Base-by-base conservation (phyloP, 2,113 vertebrate genomes). In the Otolemur garnettii region DNA sequence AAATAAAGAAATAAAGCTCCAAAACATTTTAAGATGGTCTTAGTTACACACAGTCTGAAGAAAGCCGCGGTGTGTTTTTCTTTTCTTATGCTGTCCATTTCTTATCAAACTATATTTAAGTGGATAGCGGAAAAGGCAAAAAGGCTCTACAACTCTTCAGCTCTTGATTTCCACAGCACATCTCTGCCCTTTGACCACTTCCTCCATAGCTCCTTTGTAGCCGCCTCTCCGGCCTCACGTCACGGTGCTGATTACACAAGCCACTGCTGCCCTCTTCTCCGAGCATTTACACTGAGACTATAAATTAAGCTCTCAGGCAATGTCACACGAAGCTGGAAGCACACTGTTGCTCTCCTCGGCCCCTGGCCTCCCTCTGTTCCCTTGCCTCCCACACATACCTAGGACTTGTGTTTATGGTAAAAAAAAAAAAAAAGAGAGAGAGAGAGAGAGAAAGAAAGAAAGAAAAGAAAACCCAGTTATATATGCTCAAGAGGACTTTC, bases 371-470 rank as follows among this genome's bases (percentile, higher is more conserved):
- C 69, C 24, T 14, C 45, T 14, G 14, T 6, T 4, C 2, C 24
- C 38, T 50, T 6, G 2, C 11, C 4, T 77, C 38, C 45, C 28
- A 4, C 17, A 57, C 0, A 35, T 4, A 38, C 4, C 12, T 0
- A 71, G 7, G 77, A 26, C 21, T 19, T 42, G 4, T n/a, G 28
- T 14, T 42, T 24, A 50, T 2, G 17, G 62, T 26, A 4, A 38
- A 33, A 79, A 6, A 75, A 21, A 35, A 64, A 4, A 79, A 17
- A 1, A 79, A 38, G 4, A 38, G 38, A 38, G 38, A 38, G 38
- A 38, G 38, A 38, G 38, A 38, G 38, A 38, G 38, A 38, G 10
- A 33, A 69, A 4, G 62, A 21, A 1, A 4, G 69, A 13, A 28
- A 71, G 4, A 79, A 11, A 1, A 62, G 42, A 81, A 84, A 57